Conservation (phyloP, 2,888 invertebrate genomes). For the Apamea sordens region DNA sequence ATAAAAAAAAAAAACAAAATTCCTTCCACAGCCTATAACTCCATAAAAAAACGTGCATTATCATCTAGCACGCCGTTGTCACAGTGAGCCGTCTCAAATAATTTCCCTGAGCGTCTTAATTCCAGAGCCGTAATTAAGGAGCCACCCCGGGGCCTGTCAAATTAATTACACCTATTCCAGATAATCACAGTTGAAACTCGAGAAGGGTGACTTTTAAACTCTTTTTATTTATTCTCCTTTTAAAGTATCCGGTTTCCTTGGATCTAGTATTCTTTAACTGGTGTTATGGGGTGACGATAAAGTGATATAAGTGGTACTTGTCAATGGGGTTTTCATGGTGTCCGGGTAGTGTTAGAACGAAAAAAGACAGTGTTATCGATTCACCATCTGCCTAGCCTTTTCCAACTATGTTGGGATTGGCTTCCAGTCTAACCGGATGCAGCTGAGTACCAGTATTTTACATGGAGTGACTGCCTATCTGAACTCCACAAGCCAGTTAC, state of each 20-base stretch:
- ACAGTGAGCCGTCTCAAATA: slow-evolving; percentile 56
- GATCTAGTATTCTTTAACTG: slow-evolving; percentile 25
- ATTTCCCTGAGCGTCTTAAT: slow-evolving; percentile 66
- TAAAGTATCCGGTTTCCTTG: slow-evolving; percentile 34
- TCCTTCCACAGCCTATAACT: background rate
- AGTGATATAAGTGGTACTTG: background rate
- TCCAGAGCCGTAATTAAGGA: slow-evolving; percentile 74
- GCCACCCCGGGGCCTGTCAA: slow-evolving; percentile 67
- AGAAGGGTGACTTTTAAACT: slow-evolving; percentile 65
- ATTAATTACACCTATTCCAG: slow-evolving; percentile 77
- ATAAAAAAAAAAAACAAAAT: no score
- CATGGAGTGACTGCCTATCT: no score
- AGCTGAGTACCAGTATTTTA: no score
- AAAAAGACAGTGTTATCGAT: no score
- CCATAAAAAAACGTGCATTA: slow-evolving; percentile 29
- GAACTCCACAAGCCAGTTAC: no score
- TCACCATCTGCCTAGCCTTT: no score
- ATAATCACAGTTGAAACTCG: slow-evolving; percentile 75
- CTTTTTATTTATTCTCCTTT: slow-evolving; percentile 50
- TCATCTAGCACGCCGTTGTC: slow-evolving; percentile 38
- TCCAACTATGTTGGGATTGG: no score
- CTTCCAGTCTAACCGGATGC: no score
- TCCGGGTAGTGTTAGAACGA: background rate
- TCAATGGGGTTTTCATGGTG: background rate
- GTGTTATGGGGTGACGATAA: background rate